Base-by-base conservation (phyloP, 2,888 invertebrate genomes). In the Hedychridium roseum region DNA sequence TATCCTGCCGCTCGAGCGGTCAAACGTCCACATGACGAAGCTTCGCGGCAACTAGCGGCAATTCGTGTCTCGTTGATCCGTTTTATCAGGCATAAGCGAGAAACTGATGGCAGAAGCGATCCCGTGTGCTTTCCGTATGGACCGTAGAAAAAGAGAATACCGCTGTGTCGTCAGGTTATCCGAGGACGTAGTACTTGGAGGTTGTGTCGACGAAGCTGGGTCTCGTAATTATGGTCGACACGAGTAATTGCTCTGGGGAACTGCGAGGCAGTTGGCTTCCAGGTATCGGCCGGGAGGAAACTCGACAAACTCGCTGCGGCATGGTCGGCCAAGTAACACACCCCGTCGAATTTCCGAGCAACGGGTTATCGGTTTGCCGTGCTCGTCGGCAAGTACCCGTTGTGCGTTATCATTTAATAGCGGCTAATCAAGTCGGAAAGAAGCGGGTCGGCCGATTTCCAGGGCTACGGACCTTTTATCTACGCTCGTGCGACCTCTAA, bases 171-270 rank as follows among this genome's bases (percentile, higher is more conserved):
- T n/a, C n/a, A n/a, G n/a, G n/a, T 62, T 62, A 62, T 62, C 55
- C 43, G 60, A 49, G 43, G 32, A 50, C 43, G 41, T 46, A 18
- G 39, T 9, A 9, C 23, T 23, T 5, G 9, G 52, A 44, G 34
- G 52, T 55, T 44, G 50, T 47, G 47, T 50, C 23, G 9, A 23
- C 40, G 31, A 23, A 44, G 40, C 35, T 52, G 43, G 42, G 43
- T 15, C 60, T 37, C 40, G 60, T 62, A 63, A 64, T 63, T 63
- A 59, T 46, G 43, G 54, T 50, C 50, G 56, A 50, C 52, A 46
- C 44, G 46, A 55, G 58, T 65, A 65, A 65, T 65, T 64, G 64
- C 61, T 58, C 50, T 52, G 42, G 46, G 65, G 34, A 61, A 61
- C 55, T 58, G 55, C 51, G 51, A 54, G 54, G 54, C 51, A 52